phyloP scores from a whole-genome alignment of 2,888 invertebrate species.

The Didymodactylos carnosus region DNA sequence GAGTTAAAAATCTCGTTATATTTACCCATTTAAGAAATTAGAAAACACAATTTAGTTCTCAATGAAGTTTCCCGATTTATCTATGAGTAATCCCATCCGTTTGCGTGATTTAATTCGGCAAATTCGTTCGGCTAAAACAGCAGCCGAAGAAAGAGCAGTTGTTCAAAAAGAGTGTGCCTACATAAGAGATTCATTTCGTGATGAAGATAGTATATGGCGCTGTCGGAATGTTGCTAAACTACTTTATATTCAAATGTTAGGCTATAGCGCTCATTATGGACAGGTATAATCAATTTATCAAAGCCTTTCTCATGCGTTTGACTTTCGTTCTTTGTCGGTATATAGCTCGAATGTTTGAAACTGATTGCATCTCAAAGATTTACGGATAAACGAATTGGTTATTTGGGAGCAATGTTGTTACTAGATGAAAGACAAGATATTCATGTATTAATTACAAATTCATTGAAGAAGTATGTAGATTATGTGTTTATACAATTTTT shows the following conservation, averaged over 20 bases:
- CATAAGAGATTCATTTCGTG: conserved; percentile 87
- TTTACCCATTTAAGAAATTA: too few species aligned
- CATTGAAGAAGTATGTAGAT: conserved; percentile 90
- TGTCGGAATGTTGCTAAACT: conserved; percentile 98
- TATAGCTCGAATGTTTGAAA: conserved; percentile 82
- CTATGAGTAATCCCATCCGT: conserved; percentile 35
- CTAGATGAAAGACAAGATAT: conserved; percentile 96
- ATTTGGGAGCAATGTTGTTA: conserved; percentile 91
- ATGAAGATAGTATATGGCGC: conserved; percentile 96
- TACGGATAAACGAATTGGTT: conserved; percentile 96
- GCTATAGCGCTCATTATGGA: conserved; percentile 98
- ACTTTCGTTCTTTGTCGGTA: background rate
- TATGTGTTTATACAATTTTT: too few species aligned
- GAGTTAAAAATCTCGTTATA: too few species aligned
- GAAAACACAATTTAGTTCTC: too few species aligned
- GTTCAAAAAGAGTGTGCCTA: conserved; percentile 98
- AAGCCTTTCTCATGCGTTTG: too few species aligned
- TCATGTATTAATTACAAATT: conserved; percentile 91
- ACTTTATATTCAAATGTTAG: conserved; percentile 97
- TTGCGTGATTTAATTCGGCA: conserved; percentile 89
- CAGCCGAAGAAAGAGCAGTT: conserved; percentile 91
- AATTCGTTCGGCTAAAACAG: conserved; percentile 88
- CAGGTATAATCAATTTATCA: conserved; percentile 39
- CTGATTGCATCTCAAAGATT: conserved; percentile 90
- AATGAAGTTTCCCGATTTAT: background rate